Evolutionary conservation across 2,888 invertebrate genomes (phyloP), one percentile per base, ranked within the genome.

Genomic region (Eupithecia exiguata): DNA sequence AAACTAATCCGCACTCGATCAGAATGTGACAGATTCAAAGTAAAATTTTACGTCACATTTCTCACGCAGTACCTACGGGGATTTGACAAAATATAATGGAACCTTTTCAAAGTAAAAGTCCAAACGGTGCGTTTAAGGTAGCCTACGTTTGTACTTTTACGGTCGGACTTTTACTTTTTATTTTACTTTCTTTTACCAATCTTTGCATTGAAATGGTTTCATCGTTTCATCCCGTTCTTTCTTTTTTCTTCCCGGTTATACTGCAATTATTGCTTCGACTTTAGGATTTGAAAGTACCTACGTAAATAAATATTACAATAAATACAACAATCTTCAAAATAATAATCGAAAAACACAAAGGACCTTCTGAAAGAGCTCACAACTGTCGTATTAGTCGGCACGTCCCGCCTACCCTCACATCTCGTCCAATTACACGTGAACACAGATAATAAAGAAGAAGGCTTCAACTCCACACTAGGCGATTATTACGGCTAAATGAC

Each of bases 401-500:
- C 79, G 79, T 58, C 25, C 58, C 58, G 25, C 0, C 58, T 79
- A 77, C 67, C 73, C 67, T 70, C 72, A 68, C 70, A 72, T 75
- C 73, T 66, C 76, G 85, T 83, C 85, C 90, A 91, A 91, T 92
- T 90, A 92, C 90, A 89, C 86, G 87, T 86, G 89, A 85, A 86
- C 85, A 84, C 81, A 87, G 88, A 90, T 88, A 90, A 91, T 90
- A 88, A 88, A 86, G 86, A 84, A 83, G 76, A 79, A 77, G 86
- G 87, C 88, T 89, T 88, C 88, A 87, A 82, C 81, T 85, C 85
- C 87, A 86, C 90, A 88, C 89, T 86, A 84, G 86, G 84, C 91
- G 92, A 93, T 93, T 92, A 93, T 92, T 89, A 92, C 91, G 92
- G 90, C 88, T 86, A 92, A 92, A 92, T 93, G 92, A 92, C 91